These are phyloP conservation scores for Dryadula phaetusa DNA, from an alignment of 2,888 invertebrate species.

Conservation along the genomic window DNA sequence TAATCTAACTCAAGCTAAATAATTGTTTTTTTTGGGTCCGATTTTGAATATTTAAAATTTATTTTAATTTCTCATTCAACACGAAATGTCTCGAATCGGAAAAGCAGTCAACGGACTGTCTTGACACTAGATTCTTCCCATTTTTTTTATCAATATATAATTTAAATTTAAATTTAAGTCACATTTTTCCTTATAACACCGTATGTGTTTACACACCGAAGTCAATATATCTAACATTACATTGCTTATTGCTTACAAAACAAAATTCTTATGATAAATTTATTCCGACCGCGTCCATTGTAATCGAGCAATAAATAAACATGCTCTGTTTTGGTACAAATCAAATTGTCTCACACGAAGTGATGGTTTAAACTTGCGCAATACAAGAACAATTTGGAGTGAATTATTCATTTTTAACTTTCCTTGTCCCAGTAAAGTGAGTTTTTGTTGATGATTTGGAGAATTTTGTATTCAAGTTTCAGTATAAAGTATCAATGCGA, in stretches of 20 bases:
- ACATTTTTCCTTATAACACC: no score
- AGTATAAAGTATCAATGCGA: conserved; percentile 16
- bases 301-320: conserved; percentile 44
- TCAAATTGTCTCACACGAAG: conserved; percentile 48
- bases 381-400: conserved; percentile 3
- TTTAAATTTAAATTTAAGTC: no score
- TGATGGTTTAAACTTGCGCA: conserved; percentile 28
- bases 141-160: no score
- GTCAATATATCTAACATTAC: neutral
- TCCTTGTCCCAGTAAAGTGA: conserved; percentile 27
- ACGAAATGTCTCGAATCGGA: no score
- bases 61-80: no score
- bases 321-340: conserved; percentile 41
- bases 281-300: conserved; percentile 23
- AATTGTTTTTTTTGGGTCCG: no score
- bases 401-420: conserved; percentile 41
- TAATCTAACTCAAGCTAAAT: no score
- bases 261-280: conserved; percentile 13
- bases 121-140: no score
- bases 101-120: no score
- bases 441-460: conserved; percentile 43
- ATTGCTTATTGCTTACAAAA: conserved; percentile 3
- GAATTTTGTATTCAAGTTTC: conserved; percentile 2
- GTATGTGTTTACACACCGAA: neutral
- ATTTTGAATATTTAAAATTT: no score